Conservation (phyloP, 2,113 vertebrate genomes). For the Thamnophis sirtalis region DNA sequence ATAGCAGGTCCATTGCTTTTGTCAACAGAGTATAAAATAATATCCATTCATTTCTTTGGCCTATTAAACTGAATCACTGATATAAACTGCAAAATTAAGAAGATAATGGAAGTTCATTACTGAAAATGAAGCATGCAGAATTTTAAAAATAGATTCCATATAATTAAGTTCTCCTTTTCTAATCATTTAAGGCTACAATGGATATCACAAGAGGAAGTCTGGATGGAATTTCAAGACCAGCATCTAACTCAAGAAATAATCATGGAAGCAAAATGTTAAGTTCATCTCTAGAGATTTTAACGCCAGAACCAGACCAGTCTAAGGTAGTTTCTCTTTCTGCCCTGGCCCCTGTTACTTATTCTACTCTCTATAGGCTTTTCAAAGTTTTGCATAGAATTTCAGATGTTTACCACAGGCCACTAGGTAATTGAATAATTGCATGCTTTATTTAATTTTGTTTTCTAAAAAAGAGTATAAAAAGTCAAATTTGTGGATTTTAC, state of each 20-base stretch:
- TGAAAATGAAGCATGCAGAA: not conserved
- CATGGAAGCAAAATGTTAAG: slow-evolving; percentile 64
- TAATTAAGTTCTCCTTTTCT: not conserved
- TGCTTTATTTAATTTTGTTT: slow-evolving; percentile 3
- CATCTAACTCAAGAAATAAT: slow-evolving; percentile 63
- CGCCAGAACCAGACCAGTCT: slow-evolving; percentile 56
- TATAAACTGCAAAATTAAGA: not conserved
- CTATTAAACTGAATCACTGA: not conserved
- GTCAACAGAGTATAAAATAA: not conserved
- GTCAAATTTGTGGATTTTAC: not conserved
- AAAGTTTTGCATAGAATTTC: not conserved
- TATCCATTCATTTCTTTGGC: not conserved
- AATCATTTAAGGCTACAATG: slow-evolving; percentile 61
- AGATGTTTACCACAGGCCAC: not conserved
- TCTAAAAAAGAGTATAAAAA: not conserved
- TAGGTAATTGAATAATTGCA: not conserved
- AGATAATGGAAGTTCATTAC: not conserved
- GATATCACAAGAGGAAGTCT: slow-evolving; percentile 74
- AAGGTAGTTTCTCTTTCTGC: slow-evolving; percentile 67
- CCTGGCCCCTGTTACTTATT: not conserved
- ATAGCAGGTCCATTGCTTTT: not conserved
- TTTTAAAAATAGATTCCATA: not conserved
- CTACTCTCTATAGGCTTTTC: not conserved
- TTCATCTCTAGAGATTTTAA: slow-evolving; percentile 71
- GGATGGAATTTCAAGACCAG: slow-evolving; percentile 76